phyloP scores from a whole-genome alignment of 2,113 vertebrate species.

The Rhipidura dahli region DNA sequence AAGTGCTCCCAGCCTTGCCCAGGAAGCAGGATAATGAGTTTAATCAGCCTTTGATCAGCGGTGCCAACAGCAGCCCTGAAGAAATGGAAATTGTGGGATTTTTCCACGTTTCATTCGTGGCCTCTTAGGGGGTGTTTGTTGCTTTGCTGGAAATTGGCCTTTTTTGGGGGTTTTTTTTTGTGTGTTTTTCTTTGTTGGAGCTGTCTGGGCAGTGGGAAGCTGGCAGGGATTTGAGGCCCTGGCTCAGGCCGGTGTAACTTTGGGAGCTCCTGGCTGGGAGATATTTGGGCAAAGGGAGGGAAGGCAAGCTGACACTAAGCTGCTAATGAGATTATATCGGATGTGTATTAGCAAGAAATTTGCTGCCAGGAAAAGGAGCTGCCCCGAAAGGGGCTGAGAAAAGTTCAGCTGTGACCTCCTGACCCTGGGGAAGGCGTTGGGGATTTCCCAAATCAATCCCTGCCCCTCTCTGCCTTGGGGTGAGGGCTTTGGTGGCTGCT shows the following conservation, averaged over 20 bases:
- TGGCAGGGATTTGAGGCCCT: not conserved
- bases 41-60: conserved; percentile 13
- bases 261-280: not conserved
- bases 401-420: not conserved
- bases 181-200: not conserved
- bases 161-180: not conserved
- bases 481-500: not conserved
- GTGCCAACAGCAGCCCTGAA: not conserved
- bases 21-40: not conserved
- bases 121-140: not conserved
- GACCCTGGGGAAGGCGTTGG: not conserved
- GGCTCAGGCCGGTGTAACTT: not conserved
- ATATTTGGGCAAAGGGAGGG: not conserved
- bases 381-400: not conserved
- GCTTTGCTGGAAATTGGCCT: not conserved
- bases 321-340: not conserved
- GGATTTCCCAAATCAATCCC: not conserved
- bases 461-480: not conserved
- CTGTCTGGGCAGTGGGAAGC: not conserved
- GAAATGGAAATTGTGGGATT: not conserved
- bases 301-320: not conserved
- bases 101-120: not conserved
- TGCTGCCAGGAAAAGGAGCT: not conserved
- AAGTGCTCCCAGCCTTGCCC: not conserved
- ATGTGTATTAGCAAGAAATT: not conserved